Evolutionary conservation across 2,797 vertebrate genomes (phyloP).

Genomic region (Leptatherina wallacei): DNA sequence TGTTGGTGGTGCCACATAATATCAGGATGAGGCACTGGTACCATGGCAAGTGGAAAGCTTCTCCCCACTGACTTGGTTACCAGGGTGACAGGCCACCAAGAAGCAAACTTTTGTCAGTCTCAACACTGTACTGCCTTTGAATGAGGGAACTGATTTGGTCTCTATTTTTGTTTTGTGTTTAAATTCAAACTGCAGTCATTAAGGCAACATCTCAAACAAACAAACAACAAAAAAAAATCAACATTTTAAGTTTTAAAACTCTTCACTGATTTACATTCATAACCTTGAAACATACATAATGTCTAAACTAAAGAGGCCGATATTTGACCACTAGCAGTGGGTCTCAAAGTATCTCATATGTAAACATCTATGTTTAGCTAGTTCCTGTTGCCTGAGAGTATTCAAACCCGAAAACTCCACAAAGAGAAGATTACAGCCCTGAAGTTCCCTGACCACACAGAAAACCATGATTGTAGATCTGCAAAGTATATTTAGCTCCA

Average conservation of each 20-base stretch:
- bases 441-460: constrained; percentile 69
- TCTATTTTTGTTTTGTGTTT: background rate
- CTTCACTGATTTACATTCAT: background rate
- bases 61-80: background rate
- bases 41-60: background rate
- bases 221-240: background rate
- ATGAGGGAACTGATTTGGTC: background rate
- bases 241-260: constrained; percentile 29
- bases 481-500: constrained; percentile 79
- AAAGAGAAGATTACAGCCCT: constrained; percentile 73
- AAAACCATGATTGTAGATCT: constrained; percentile 82
- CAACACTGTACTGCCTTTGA: background rate
- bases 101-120: background rate
- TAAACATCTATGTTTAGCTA: constrained; percentile 58
- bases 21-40: background rate
- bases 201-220: background rate
- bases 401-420: constrained; percentile 33
- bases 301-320: constrained; percentile 9
- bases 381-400: constrained; percentile 57
- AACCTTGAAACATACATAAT: constrained; percentile 17
- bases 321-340: constrained; percentile 5
- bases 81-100: background rate
- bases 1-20: background rate
- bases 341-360: constrained; percentile 45
- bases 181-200: background rate